Base-by-base conservation (phyloP, 1,140 invertebrate genomes). In the Druon quercuslanigerum region DNA sequence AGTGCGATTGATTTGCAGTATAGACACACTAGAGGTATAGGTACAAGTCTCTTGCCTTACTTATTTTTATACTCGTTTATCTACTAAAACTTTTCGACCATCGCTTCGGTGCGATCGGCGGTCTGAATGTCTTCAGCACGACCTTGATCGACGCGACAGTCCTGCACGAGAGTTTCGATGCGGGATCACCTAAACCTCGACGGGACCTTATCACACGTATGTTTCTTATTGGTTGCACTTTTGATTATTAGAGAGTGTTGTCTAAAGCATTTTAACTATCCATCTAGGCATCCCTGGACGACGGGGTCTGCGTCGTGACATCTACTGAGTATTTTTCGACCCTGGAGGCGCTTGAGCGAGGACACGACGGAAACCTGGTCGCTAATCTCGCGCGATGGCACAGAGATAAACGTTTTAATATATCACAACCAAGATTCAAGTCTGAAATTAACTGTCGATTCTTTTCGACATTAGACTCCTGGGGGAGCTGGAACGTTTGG, bases 201-300 rank as follows among this genome's bases (percentile, higher is more conserved):
- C 19, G 25, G 20, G 33, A 60, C 20, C 51, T 74, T 78, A 78
- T 76, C 73, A 81, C 73, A 75, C 72, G 71, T 80, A 73, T 14
- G 19, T 78, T 78, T 78, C 57, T 73, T 80, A 70, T 80, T 75
- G 75, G 70, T 74, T 79, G 71, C 52, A 78, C 52, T 81, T 81
- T 81, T 79, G 77, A 79, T 79, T 79, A 76, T 79, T 73, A 75
- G 3, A 20, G 19, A 25, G 25, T 33, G 57, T 66, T 25, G 6
- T 25, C 57, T 66, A 66, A 33, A 33, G 57, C 20, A 33, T 66
- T 13, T 73, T 54, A 75, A 73, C 40, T 66, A 66, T 20, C 20
- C 40, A 25, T 16, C 52, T 72, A 73, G 19, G 56, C 46, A 9
- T 51, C 51, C 52, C 52, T 54, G 52, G 52, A 54, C 52, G n/a